Evolutionary conservation across 2,113 vertebrate species (phyloP).

Genomic region (Silurus glanis): DNA sequence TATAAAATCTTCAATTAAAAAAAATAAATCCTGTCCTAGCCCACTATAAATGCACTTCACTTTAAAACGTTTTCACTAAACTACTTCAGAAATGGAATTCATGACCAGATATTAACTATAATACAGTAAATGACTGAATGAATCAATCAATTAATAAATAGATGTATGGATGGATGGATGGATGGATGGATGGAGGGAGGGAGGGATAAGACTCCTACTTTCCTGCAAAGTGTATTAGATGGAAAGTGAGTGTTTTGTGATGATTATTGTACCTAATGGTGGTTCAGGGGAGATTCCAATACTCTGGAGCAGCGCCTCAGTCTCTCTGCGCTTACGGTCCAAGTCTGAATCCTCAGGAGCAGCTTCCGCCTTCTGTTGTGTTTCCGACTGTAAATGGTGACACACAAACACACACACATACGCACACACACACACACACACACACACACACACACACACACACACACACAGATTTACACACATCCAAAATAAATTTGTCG

Average conservation of each 20-base stretch:
- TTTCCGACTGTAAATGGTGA: slow-evolving; percentile 75
- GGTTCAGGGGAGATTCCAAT: slow-evolving; percentile 97
- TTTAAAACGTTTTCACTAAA: neutral
- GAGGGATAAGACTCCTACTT: neutral
- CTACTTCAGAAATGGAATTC: neutral
- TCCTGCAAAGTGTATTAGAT: slow-evolving; percentile 63
- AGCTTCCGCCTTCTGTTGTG: slow-evolving; percentile 88
- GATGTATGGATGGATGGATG: neutral
- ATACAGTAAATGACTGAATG: no score
- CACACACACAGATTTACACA: neutral
- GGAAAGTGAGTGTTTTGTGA: neutral
- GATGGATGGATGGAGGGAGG: neutral
- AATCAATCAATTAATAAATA: no score
- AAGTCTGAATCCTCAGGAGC: slow-evolving; percentile 88
- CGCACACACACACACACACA: no score
- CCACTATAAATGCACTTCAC: neutral
- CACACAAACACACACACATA: neutral
- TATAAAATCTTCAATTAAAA: neutral
- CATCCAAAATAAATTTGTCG: neutral
- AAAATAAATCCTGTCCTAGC: neutral
- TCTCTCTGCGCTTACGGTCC: slow-evolving; percentile 94
- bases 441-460: no score
- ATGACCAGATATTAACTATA: neutral
- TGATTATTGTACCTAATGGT: slow-evolving; percentile 79
- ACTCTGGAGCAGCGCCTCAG: slow-evolving; percentile 93